These are phyloP conservation scores for Albula goreensis DNA, from an alignment of 2,113 vertebrate species.

Conservation along the genomic window DNA sequence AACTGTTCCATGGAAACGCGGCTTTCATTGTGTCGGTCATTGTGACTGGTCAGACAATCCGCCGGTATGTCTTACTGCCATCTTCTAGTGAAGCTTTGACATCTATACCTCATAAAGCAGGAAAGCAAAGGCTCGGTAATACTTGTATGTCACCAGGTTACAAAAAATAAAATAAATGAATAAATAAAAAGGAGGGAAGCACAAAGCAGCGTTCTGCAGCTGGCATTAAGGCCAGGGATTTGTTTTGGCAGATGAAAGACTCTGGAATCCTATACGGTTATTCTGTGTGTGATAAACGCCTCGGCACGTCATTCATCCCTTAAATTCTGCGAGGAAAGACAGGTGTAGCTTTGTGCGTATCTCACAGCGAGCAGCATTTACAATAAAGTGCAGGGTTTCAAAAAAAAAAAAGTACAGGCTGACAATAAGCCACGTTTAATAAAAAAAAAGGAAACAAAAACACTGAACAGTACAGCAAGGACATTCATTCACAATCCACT, in stretches of 20 bases:
- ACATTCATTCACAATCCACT: conserved; percentile 2
- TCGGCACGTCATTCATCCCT: background rate
- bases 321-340: background rate
- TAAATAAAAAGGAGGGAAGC: background rate
- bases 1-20: too few species aligned
- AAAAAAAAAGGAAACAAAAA: background rate
- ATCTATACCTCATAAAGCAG: background rate
- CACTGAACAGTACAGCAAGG: background rate
- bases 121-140: background rate
- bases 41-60: background rate
- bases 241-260: background rate
- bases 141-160: background rate
- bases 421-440: background rate
- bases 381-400: background rate
- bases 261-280: background rate
- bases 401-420: background rate
- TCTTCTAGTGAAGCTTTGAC: background rate
- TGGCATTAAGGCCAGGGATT: background rate
- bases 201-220: background rate
- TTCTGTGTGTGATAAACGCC: background rate
- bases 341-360: background rate
- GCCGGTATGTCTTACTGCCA: background rate
- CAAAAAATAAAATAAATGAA: background rate
- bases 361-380: background rate
- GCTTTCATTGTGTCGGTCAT: background rate